phyloP scores from a whole-genome alignment of 2,888 invertebrate species.

The Sesamia inferens region DNA sequence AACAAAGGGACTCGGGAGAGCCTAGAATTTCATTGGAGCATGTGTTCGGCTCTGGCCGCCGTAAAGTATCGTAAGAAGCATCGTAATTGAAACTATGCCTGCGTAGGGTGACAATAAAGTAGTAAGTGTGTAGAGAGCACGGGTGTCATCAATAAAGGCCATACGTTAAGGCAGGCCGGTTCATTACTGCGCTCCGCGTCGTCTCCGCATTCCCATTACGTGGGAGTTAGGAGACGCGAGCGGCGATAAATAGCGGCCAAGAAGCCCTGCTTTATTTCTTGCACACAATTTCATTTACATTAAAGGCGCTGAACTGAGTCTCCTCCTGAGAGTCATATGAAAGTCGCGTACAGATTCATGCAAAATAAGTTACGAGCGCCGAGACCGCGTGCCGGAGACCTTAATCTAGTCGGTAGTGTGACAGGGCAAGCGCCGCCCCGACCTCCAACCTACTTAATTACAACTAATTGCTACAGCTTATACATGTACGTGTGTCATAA shows the following conservation, averaged over 20 bases:
- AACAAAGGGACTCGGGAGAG: slow-evolving; percentile 54
- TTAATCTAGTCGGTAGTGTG: slow-evolving; percentile 84
- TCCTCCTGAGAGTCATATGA: slow-evolving; percentile 85
- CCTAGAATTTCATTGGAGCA: slow-evolving; percentile 55
- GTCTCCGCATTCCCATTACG: slow-evolving; percentile 87
- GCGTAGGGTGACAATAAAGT: slow-evolving; percentile 81
- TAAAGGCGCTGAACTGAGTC: slow-evolving; percentile 85
- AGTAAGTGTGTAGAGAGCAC: slow-evolving; percentile 77
- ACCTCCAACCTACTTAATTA: slow-evolving; percentile 86
- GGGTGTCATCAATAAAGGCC: slow-evolving; percentile 87
- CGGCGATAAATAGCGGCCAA: slow-evolving; percentile 87
- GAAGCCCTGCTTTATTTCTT: slow-evolving; percentile 87
- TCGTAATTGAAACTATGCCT: slow-evolving; percentile 83
- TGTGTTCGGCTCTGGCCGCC: slow-evolving; percentile 69
- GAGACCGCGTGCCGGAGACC: slow-evolving; percentile 81
- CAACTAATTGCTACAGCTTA: slow-evolving; percentile 87
- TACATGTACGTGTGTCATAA: slow-evolving; percentile 84
- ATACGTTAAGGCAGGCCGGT: slow-evolving; percentile 86
- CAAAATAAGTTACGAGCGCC: slow-evolving; percentile 86
- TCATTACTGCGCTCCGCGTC: slow-evolving; percentile 83
- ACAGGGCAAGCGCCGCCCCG: slow-evolving; percentile 76
- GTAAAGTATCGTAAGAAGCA: slow-evolving; percentile 82
- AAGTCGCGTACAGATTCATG: slow-evolving; percentile 87
- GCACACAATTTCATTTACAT: slow-evolving; percentile 90
- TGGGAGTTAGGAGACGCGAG: slow-evolving; percentile 86